Evolutionary conservation across 2,113 vertebrate species (phyloP).

Genomic region (Neolamprologus toae): DNA sequence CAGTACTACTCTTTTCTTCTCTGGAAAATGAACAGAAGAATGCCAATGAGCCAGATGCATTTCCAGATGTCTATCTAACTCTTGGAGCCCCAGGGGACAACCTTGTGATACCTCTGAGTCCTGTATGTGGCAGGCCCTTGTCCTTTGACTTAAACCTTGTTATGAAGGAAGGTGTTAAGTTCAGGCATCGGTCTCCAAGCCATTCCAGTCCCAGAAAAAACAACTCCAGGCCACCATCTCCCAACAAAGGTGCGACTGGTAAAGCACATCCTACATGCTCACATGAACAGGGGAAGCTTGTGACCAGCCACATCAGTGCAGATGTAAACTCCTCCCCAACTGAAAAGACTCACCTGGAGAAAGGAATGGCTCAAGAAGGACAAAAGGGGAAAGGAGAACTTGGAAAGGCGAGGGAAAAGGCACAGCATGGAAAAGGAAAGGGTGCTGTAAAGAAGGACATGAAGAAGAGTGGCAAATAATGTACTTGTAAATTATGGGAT

Average conservation of each 20-base stretch:
- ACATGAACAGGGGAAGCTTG: background rate
- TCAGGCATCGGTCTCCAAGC: slow-evolving; percentile 6
- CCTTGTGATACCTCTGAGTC: slow-evolving; percentile 61
- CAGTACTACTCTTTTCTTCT: background rate
- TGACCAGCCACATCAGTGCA: slow-evolving; percentile 1
- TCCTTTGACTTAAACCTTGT: slow-evolving; percentile 60
- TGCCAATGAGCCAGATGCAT: background rate
- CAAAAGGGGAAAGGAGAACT: slow-evolving; percentile 7
- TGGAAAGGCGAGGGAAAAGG: slow-evolving; percentile 11
- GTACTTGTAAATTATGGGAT: background rate
- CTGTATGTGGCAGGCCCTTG: slow-evolving; percentile 30
- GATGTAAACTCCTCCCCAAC: slow-evolving; percentile 58
- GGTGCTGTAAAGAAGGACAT: slow-evolving; percentile 47
- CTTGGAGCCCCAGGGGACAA: slow-evolving; percentile 59
- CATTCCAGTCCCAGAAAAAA: slow-evolving; percentile 15
- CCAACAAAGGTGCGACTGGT: background rate
- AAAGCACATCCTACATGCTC: background rate
- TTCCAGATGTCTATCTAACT: slow-evolving; percentile 66
- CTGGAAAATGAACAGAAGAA: slow-evolving; percentile 15
- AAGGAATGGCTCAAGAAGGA: slow-evolving; percentile 1
- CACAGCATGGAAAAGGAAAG: slow-evolving; percentile 40
- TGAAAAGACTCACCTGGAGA: slow-evolving; percentile 62
- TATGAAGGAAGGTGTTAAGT: slow-evolving; percentile 35
- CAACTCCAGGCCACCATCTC: slow-evolving; percentile 31
- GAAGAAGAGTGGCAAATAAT: slow-evolving; percentile 24